phyloP scores from a whole-genome alignment of 2,797 vertebrate genomes.

The Cirrhinus molitorella region DNA sequence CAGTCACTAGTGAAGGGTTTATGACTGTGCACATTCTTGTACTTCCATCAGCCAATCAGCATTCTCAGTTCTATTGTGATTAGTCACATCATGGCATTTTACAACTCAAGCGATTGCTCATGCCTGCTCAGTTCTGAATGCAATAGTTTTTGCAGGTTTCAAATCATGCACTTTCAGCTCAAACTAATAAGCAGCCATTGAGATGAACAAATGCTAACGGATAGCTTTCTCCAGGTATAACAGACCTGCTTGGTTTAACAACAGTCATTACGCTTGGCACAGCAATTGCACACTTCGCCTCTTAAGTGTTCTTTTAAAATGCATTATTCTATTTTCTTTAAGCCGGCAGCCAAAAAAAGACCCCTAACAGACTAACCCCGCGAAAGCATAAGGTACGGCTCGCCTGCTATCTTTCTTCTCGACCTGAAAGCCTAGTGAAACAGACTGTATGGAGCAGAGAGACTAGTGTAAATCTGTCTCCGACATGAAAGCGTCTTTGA shows the following conservation, averaged over 20 bases:
- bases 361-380: background rate
- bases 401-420: constrained; percentile 9
- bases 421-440: constrained; percentile 33
- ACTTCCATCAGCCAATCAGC: background rate
- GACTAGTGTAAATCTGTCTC: constrained; percentile 50
- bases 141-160: background rate
- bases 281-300: background rate
- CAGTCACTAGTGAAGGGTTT: background rate
- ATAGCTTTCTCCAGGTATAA: background rate
- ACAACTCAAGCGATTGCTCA: constrained; percentile 8
- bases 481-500: constrained; percentile 60
- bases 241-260: constrained; percentile 2
- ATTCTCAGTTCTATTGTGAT: background rate
- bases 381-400: constrained; percentile 24
- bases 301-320: constrained; percentile 8
- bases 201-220: background rate
- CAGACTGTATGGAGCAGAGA: constrained; percentile 40
- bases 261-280: constrained; percentile 8
- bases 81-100: constrained; percentile 8
- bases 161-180: background rate
- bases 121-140: background rate
- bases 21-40: background rate
- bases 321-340: background rate
- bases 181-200: background rate
- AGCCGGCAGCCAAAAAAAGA: background rate